Evolutionary conservation across 1,140 invertebrate species (phyloP).

Genomic region (Cydia amplana): DNA sequence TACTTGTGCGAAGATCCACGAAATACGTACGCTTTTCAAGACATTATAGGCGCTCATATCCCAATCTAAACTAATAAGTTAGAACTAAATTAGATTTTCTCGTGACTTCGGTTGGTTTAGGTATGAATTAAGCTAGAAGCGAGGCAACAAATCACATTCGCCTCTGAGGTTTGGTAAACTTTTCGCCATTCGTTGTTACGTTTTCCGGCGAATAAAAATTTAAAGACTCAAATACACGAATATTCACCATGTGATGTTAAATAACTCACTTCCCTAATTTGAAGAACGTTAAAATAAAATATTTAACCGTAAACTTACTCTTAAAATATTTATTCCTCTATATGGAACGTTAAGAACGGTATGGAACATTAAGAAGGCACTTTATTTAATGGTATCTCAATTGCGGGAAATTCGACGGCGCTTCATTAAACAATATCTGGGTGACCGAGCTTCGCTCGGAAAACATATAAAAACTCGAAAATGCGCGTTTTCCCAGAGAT

Average conservation of each 20-base stretch:
- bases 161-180: neutral
- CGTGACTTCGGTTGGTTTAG: neutral
- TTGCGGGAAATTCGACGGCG: neutral
- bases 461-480: too few relatives aligned
- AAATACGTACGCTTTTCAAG: neutral
- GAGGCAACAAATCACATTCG: constrained; percentile 15
- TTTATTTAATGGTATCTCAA: neutral
- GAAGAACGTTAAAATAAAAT: too few relatives aligned
- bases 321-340: too few relatives aligned
- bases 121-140: constrained; percentile 13
- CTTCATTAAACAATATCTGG: neutral
- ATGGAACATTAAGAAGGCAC: constrained; percentile 8
- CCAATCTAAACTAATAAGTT: constrained; percentile 12
- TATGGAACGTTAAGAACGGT: too few relatives aligned
- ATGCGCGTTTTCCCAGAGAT: too few relatives aligned
- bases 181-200: too few relatives aligned
- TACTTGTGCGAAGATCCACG: neutral
- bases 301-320: too few relatives aligned
- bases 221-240: too few relatives aligned
- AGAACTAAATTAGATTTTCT: constrained; percentile 9
- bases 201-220: too few relatives aligned
- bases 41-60: neutral
- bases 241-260: too few relatives aligned
- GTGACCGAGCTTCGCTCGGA: too few relatives aligned
- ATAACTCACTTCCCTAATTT: too few relatives aligned